Evolutionary conservation across 1,140 invertebrate species (phyloP).

Genomic region (Riptortus pedestris): DNA sequence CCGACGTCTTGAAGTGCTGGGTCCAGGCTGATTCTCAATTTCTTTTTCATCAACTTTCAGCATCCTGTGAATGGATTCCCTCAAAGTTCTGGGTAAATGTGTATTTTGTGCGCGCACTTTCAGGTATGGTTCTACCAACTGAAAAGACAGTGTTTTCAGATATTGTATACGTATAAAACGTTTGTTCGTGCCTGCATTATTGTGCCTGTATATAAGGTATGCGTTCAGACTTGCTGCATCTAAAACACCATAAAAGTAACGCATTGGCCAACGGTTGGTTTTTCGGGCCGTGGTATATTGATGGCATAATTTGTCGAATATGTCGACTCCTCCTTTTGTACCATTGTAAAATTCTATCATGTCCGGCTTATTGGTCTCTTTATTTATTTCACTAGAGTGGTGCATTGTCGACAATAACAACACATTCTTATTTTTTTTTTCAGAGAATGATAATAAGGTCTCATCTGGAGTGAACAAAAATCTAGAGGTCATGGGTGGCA

Average conservation of each 20-base stretch:
- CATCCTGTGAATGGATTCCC: too few species aligned
- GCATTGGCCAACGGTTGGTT: conserved; percentile 33
- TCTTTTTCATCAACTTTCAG: too few species aligned
- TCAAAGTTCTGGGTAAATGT: too few species aligned
- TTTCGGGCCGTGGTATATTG: conserved; percentile 22
- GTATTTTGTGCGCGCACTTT: too few species aligned
- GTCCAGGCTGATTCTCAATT: too few species aligned
- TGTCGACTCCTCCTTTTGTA: background rate
- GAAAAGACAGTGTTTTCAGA: too few species aligned
- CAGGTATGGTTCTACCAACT: too few species aligned
- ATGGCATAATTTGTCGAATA: background rate
- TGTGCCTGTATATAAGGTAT: conserved; percentile 28
- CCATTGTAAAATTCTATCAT: background rate
- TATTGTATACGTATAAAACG: too few species aligned
- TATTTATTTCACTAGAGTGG: background rate
- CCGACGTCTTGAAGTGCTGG: too few species aligned
- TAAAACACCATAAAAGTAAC: conserved; percentile 31
- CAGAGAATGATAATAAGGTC: background rate
- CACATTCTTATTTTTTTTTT: conserved; percentile 1
- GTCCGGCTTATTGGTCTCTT: background rate
- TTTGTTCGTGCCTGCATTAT: too few species aligned
- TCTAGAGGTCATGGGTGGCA: conserved; percentile 7
- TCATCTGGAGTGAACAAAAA: background rate
- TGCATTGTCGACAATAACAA: background rate
- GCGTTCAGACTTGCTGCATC: conserved; percentile 31